Base-by-base conservation (phyloP, 2,888 invertebrate genomes). In the Ennomos fuscantarius region DNA sequence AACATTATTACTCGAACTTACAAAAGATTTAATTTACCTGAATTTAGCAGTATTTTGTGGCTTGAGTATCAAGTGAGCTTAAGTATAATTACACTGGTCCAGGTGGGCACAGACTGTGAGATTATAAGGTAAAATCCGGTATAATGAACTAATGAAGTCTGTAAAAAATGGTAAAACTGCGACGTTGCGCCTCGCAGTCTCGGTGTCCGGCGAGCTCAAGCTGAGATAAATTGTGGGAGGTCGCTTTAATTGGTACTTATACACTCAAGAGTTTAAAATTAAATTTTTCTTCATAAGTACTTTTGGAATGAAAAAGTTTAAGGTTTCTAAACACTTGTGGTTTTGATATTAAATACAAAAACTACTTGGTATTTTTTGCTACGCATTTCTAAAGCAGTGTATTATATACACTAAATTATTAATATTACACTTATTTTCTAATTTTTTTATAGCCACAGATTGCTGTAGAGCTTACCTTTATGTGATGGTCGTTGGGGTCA, bases 401-500 rank as follows among this genome's bases (percentile, higher is more conserved):
- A 24, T 24, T 6, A 24, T 24, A 3, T 15, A 15, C 15, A 15
- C 15, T 15, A 15, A 15, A 15, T 15, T 15, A 15, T 15, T 2
- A 15, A 15, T 15, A 15, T 15, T 15, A 24, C 24, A 24, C 24
- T 24, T 6, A 24, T 24, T 24, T 24, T 24, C 3, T 24, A 24
- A 1, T 24, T 24, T 1, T 2, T 24, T 0, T 24, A 5, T 24
- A 24, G 6, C 2, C 24, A 24, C 6, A 24, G 24, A 24, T 24
- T 24, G 5, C 24, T 24, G 24, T 24, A 1, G 24, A 6, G 6
- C 40, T 33, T 86, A 92, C 92, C 91, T 92, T 92, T 57, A 86
- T 68, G 54, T 89, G 89, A 57, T 89, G 88, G 37, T 91, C 89
- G 24, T 68, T 70, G 1, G 82, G 70, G 49, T 89, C 89, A 42